These are phyloP conservation scores for Exephanes ischioxanthus DNA, from an alignment of 2,888 invertebrate genomes.

Conservation along the genomic window DNA sequence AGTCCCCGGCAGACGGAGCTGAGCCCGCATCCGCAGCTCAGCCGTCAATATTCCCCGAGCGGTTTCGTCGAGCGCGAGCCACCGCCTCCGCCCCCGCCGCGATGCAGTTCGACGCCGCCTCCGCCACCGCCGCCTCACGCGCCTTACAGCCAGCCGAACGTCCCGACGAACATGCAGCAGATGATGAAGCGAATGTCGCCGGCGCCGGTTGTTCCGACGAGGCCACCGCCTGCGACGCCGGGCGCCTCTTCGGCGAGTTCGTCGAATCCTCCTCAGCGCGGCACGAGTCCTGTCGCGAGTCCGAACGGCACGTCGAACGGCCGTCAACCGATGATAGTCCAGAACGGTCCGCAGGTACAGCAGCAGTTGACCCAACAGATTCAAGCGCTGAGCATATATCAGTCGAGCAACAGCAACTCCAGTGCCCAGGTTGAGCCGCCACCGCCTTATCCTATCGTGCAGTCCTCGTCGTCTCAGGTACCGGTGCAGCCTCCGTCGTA, in stretches of 20 bases:
- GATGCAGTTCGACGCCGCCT: constrained; percentile 90
- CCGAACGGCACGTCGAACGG: constrained; percentile 85
- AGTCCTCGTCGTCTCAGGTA: constrained; percentile 86
- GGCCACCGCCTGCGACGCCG: constrained; percentile 89
- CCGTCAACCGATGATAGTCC: constrained; percentile 92
- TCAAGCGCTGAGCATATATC: constrained; percentile 93
- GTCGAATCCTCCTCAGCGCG: constrained; percentile 87
- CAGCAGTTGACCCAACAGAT: constrained; percentile 95
- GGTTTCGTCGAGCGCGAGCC: constrained; percentile 87
- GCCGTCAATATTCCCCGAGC: constrained; percentile 91
- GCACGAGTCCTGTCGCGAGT: constrained; percentile 90
- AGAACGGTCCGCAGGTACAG: constrained; percentile 91
- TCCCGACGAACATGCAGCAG: constrained; percentile 89
- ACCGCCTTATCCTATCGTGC: constrained; percentile 86
- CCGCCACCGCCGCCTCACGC: constrained; percentile 87
- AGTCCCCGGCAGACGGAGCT: constrained; percentile 91
- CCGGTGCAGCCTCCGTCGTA: constrained; percentile 94
- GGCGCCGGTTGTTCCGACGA: constrained; percentile 89
- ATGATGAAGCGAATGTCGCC: constrained; percentile 92
- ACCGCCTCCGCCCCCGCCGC: constrained; percentile 92
- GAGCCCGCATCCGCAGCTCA: constrained; percentile 88
- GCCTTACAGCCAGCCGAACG: constrained; percentile 86
- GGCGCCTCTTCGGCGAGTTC: constrained; percentile 81
- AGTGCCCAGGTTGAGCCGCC: constrained; percentile 84
- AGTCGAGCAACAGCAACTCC: constrained; percentile 85